phyloP scores from a whole-genome alignment of 1,140 invertebrate genomes.

The Gryllus bimaculatus region DNA sequence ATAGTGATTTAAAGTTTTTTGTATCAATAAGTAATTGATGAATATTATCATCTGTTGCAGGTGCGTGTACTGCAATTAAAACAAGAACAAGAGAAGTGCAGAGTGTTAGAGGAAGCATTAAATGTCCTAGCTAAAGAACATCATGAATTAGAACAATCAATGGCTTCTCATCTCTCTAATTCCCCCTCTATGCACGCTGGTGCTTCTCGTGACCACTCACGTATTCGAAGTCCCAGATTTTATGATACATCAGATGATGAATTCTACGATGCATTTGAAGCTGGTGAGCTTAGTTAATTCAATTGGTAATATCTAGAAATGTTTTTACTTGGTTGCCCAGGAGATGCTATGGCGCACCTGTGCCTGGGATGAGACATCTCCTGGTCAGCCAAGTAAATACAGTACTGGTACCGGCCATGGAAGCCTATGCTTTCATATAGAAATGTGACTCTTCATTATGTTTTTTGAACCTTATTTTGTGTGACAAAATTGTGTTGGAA shows the following conservation, averaged over 20 bases:
- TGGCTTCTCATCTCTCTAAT: constrained; percentile 33
- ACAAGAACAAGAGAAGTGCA: constrained; percentile 45
- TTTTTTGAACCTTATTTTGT: too few species aligned
- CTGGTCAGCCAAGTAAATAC: too few species aligned
- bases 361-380: too few species aligned
- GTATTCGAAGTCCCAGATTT: constrained; percentile 40
- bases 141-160: constrained; percentile 55
- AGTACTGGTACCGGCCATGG: too few species aligned
- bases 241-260: constrained; percentile 57
- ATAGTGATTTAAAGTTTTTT: not conserved
- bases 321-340: not conserved
- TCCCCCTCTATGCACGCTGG: constrained; percentile 24
- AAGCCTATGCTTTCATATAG: too few species aligned
- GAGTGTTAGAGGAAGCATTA: constrained; percentile 56
- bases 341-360: too few species aligned
- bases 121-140: constrained; percentile 57
- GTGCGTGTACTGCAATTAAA: constrained; percentile 25
- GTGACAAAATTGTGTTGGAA: too few species aligned
- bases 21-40: not conserved
- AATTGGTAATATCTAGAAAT: not conserved
- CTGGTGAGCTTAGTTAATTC: constrained; percentile 27
- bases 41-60: not conserved
- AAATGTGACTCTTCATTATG: too few species aligned
- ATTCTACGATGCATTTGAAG: constrained; percentile 50
- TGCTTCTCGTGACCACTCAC: constrained; percentile 24